A percentile compares a stretch with the other conserved stretches of the same genome.
phyloP scores from a whole-genome alignment of 2,113 vertebrate genomes.

The Muscicapa adusta region DNA sequence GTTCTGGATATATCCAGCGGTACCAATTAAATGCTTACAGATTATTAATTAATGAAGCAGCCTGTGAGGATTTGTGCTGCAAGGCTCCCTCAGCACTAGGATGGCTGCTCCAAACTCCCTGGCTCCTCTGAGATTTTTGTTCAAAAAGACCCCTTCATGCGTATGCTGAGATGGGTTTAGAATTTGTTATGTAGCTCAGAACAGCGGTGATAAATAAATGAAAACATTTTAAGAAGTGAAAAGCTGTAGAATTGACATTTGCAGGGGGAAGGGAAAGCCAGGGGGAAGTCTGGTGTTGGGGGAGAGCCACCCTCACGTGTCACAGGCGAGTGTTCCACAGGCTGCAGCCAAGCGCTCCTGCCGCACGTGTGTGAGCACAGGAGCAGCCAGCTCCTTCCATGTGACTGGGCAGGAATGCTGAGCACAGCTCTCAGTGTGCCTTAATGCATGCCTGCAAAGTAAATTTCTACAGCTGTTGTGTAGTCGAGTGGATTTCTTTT shows the following conservation, averaged over 20 bases:
- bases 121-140: background rate
- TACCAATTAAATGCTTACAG: constrained; percentile 31
- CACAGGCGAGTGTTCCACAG: background rate
- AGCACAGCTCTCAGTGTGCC: background rate
- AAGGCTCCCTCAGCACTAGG: background rate
- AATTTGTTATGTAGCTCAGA: background rate
- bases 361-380: background rate
- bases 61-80: constrained; percentile 9
- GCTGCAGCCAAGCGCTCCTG: background rate
- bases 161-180: background rate
- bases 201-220: background rate
- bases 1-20: constrained; percentile 8
- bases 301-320: background rate
- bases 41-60: constrained; percentile 38
- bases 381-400: background rate
- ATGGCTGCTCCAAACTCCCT: background rate
- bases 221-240: background rate
- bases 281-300: background rate
- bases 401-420: background rate
- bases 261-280: background rate
- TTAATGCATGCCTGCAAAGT: background rate
- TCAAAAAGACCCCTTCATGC: background rate
- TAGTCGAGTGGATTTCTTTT: background rate
- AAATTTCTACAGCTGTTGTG: background rate
- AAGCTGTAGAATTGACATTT: background rate